Conservation (phyloP, 2,113 vertebrate genomes). For the Eleginops maclovinus region DNA sequence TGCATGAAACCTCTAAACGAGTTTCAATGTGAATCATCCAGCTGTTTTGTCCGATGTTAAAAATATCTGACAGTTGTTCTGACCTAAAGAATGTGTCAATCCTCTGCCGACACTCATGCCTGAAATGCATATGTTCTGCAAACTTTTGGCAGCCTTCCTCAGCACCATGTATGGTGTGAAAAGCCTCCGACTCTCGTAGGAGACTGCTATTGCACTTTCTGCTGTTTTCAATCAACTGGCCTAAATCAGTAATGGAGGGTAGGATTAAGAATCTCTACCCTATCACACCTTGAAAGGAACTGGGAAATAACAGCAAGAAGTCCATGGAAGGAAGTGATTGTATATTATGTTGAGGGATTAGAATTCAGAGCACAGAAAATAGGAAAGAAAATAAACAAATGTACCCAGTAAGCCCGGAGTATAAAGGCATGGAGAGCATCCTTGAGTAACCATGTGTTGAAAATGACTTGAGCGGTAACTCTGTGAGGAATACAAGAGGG, state of each 20-base stretch:
- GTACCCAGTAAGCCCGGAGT: constrained; percentile 16
- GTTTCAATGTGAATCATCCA: constrained; percentile 42
- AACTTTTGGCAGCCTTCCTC: constrained; percentile 52
- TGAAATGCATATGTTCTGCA: constrained; percentile 67
- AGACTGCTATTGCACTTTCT: constrained; percentile 60
- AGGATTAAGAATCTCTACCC: constrained; percentile 64
- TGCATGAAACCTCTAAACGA: constrained; percentile 36
- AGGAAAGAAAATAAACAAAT: constrained; percentile 29
- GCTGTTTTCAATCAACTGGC: constrained; percentile 77
- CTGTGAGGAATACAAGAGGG: constrained; percentile 28
- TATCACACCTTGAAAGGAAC: constrained; percentile 52
- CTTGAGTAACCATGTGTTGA: constrained; percentile 48
- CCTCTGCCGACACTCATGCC: constrained; percentile 59
- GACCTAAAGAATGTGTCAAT: constrained; percentile 67
- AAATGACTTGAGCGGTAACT: constrained; percentile 30
- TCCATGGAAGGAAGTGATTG: constrained; percentile 57
- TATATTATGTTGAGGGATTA: constrained; percentile 66
- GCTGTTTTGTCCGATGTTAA: constrained; percentile 51
- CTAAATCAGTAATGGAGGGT: constrained; percentile 73
- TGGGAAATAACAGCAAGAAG: constrained; percentile 56
- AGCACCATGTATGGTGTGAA: constrained; percentile 64
- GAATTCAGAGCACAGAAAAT: constrained; percentile 30
- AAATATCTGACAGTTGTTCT: constrained; percentile 57
- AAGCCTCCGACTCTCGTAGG: constrained; percentile 53
- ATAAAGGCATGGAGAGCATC: constrained; percentile 20